These are phyloP conservation scores for Drosophila orena DNA, from an alignment of 1,140 invertebrate species.

Conservation along the genomic window DNA sequence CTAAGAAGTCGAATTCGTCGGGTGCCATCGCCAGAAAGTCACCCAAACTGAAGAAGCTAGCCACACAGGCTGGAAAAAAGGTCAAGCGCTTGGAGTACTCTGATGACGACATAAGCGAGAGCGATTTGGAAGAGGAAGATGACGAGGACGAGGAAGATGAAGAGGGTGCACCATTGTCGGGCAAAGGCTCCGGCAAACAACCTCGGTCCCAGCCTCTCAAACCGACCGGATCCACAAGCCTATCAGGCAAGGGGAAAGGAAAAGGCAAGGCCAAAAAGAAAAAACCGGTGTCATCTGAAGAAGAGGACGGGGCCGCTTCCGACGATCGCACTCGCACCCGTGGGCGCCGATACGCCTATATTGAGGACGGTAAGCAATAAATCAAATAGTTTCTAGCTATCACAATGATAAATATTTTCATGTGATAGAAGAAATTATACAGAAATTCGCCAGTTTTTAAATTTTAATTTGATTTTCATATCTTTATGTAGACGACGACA, in stretches of 20 bases:
- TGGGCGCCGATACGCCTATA: slow-evolving; percentile 90
- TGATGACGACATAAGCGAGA: slow-evolving; percentile 79
- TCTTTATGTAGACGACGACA: slow-evolving; percentile 64
- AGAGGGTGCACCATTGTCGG: slow-evolving; percentile 53
- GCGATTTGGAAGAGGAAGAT: slow-evolving; percentile 73
- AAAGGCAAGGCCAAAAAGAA: slow-evolving; percentile 67
- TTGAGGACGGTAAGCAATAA: slow-evolving; percentile 85
- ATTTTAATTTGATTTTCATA: not conserved
- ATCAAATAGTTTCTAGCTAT: not conserved
- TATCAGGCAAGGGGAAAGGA: slow-evolving; percentile 58
- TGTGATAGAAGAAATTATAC: not conserved
- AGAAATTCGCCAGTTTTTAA: too few relatives aligned
- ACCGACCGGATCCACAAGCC: slow-evolving; percentile 38
- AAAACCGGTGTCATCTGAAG: slow-evolving; percentile 59
- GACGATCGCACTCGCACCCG: slow-evolving; percentile 87
- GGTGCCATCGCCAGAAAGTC: slow-evolving; percentile 62
- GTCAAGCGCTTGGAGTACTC: slow-evolving; percentile 74
- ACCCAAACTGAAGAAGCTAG: slow-evolving; percentile 68
- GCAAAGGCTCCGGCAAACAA: slow-evolving; percentile 80
- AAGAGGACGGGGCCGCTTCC: slow-evolving; percentile 85
- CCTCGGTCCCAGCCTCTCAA: slow-evolving; percentile 74
- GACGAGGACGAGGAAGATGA: slow-evolving; percentile 74
- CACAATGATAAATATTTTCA: not conserved
- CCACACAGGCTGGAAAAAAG: slow-evolving; percentile 44
- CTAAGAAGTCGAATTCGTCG: slow-evolving; percentile 46